These are phyloP conservation scores for Melanargia galathea DNA, from an alignment of 2,888 invertebrate genomes.

Conservation along the genomic window DNA sequence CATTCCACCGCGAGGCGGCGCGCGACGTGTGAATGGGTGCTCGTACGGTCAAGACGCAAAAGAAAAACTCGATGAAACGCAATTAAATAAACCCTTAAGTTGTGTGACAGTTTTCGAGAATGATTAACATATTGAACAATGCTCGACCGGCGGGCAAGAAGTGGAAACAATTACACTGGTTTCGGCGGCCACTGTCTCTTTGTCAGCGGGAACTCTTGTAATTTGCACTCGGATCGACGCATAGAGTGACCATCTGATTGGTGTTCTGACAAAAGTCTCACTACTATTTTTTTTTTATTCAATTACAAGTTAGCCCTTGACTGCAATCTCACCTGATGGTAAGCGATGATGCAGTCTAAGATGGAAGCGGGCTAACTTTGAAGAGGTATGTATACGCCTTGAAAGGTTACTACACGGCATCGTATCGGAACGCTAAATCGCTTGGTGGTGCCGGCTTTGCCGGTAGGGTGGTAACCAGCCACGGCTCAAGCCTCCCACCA, in stretches of 20 bases:
- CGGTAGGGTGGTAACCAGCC: too few relatives aligned
- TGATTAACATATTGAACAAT: conserved; percentile 22
- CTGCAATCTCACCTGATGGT: background rate
- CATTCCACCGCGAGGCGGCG: background rate
- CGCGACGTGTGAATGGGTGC: background rate
- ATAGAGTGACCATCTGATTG: conserved; percentile 18
- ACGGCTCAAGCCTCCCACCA: too few relatives aligned
- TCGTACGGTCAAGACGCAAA: background rate
- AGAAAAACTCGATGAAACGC: background rate
- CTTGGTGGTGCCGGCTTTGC: too few relatives aligned
- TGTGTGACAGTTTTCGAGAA: conserved; percentile 9
- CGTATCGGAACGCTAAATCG: too few relatives aligned
- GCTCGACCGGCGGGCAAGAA: conserved; percentile 12
- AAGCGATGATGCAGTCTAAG: too few relatives aligned
- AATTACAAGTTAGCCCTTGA: too few relatives aligned
- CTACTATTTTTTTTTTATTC: too few relatives aligned
- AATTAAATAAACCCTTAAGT: conserved; percentile 3
- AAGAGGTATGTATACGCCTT: too few relatives aligned
- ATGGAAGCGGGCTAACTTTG: too few relatives aligned
- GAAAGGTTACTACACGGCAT: too few relatives aligned
- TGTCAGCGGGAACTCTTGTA: conserved; percentile 35
- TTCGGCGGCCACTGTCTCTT: conserved; percentile 34
- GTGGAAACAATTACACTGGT: conserved; percentile 17
- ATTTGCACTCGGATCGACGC: conserved; percentile 31
- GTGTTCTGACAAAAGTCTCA: background rate